Base-by-base conservation (phyloP, 2,888 invertebrate species). In the Diloba caeruleocephala region DNA sequence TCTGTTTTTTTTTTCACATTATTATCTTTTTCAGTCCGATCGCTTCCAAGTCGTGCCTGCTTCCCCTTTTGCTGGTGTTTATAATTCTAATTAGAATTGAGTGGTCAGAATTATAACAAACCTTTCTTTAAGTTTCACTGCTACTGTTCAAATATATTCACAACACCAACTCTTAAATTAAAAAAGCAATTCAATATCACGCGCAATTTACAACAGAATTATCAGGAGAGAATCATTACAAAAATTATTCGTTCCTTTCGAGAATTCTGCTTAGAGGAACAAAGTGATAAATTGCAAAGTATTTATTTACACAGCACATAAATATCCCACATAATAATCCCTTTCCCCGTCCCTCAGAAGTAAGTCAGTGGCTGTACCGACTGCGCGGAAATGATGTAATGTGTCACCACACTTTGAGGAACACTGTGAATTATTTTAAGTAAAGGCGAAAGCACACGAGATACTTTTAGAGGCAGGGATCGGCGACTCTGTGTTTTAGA, bases 261-360 rank as follows among this genome's bases (percentile, higher is more conserved):
- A 52, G 25, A 57, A 50, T 48, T 38, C 31, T 14, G n/a, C n/a
- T n/a, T n/a, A 29, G 37, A 38, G 25, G 49, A 60, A 54, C 48
- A 32, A 50, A 51, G 50, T 65, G 56, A 74, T 68, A 65, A 63
- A 74, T 62, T 49, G 41, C 49, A 10, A 60, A 68, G 68, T 71
- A 74, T 65, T 65, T 68, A 65, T 74, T 58, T 65, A 46, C 45
- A 21, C 17, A 48, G 38, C 34, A 50, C 58, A 48, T 62, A 65
- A 65, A 53, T 74, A 71, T 65, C 41, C 14, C 8, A 3, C 0
- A 36, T 10, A 53, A 55, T 37, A 39, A 23, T 28, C 14, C 12
- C 43, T 43, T 34, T 26, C 41, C n/a, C 29, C 13, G 34, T 23
- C 42, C 8, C 6, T 21, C 38, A 26, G 29, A 26, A 43, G 44